Evolutionary conservation across 2,113 vertebrate genomes (phyloP), one percentile per base, ranked within the genome.

Genomic region (Aphyosemion australe): DNA sequence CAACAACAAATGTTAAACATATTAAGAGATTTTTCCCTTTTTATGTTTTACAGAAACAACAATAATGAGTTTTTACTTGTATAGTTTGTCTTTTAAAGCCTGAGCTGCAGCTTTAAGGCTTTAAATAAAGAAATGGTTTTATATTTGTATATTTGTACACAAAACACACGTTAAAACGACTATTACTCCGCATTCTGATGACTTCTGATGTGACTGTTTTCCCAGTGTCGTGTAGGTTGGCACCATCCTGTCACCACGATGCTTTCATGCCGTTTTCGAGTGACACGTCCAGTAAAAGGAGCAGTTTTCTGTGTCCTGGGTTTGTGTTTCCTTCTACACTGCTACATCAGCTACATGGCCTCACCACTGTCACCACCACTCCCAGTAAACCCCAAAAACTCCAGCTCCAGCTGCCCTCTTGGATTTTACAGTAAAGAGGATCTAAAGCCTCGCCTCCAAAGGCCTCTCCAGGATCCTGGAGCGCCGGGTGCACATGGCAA

Each of bases 351-450:
- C 2, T 69, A 1, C 69, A 74, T 2, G 69, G 1, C 18, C 8
- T 39, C 41, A 1, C 53, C 0, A 77, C 34, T 85, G 79, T 54
- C 91, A 89, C 68, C 92, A 37, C 18, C 5, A 26, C 7, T 31
- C 16, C 88, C 92, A 1, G 73, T 91, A 72, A 75, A 89, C 3
- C 21, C 42, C 47, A 4, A 53, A 51, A 26, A 19, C 21, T 56
- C 51, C 37, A 9, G 7, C 0, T 78, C 64, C 61, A 79, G 84
- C 56, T 95, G 94, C 80, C 83, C 69, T 0, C 84, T 90, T 0
- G 93, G 94, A 0, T 92, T 92, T 86, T 96, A 96, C 53, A 90
- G 87, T 1, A 68, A 73, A 0, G 86, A 89, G 0, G 95, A 95
- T 57, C 91, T 96, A 15, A 91, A 88, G 46, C 92, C 93, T 1